A percentile compares a stretch with the other conserved stretches of the same genome.
phyloP scores from a whole-genome alignment of 2,888 invertebrate species.

The Argyresthia goedartella region DNA sequence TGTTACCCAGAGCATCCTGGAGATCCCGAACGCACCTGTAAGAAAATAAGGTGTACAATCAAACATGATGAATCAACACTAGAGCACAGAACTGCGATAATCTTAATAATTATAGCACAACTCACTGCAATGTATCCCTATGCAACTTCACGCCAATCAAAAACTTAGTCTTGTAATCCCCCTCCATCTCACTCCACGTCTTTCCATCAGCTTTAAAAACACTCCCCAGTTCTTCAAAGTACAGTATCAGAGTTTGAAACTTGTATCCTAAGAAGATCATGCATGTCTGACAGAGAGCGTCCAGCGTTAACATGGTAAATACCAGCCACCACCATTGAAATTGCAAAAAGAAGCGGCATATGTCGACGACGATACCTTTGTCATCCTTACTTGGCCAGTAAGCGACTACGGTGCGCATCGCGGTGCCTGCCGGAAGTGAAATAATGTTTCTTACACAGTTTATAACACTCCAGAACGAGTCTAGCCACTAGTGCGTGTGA shows the following conservation, averaged over 20 bases:
- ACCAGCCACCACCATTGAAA: constrained; percentile 39
- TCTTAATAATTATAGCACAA: too few species aligned
- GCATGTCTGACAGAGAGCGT: constrained; percentile 27
- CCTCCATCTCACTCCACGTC: constrained; percentile 10
- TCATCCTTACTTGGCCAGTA: constrained; percentile 23
- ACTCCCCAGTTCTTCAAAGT: constrained; percentile 24
- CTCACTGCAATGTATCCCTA: too few species aligned
- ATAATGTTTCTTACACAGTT: too few species aligned
- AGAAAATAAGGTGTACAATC: too few species aligned
- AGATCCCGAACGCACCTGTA: too few species aligned
- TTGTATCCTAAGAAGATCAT: constrained; percentile 29
- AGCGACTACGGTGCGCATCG: constrained; percentile 32
- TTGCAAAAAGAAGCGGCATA: constrained; percentile 27
- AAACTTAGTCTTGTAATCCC: too few species aligned
- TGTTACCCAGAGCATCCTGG: too few species aligned
- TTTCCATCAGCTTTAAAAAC: constrained; percentile 17
- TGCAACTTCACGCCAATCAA: too few species aligned
- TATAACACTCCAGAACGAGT: too few species aligned
- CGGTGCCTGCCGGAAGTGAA: constrained; percentile 22
- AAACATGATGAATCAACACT: too few species aligned
- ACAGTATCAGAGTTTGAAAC: constrained; percentile 28
- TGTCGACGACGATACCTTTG: constrained; percentile 22
- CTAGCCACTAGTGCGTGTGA: too few species aligned
- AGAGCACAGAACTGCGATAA: too few species aligned
- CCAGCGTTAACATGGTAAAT: constrained; percentile 27